These are phyloP conservation scores for Enoplosus armatus DNA, from an alignment of 2,797 vertebrate genomes.

Conservation along the genomic window DNA sequence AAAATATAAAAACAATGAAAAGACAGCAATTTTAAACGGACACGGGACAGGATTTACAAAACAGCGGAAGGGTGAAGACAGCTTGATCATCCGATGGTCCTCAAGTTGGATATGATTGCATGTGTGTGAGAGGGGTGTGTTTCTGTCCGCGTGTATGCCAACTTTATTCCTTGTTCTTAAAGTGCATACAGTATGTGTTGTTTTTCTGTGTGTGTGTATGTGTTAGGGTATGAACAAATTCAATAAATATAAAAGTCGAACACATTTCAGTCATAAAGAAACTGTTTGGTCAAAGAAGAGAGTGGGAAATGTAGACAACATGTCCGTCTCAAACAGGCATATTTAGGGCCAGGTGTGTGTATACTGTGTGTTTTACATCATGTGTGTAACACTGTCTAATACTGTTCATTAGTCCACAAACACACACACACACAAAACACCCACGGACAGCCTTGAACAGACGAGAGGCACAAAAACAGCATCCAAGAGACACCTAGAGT, in stretches of 20 bases:
- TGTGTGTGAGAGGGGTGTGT: not conserved
- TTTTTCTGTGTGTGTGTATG: constrained; percentile 11
- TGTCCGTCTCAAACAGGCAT: constrained; percentile 29
- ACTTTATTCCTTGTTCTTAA: constrained; percentile 15
- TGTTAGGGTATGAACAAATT: constrained; percentile 66
- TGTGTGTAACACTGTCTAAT: constrained; percentile 59
- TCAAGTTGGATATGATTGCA: constrained; percentile 28
- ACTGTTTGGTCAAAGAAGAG: constrained; percentile 77
- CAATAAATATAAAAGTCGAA: constrained; percentile 86
- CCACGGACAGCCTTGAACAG: constrained; percentile 44
- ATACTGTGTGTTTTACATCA: constrained; percentile 47
- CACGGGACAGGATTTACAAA: constrained; percentile 49
- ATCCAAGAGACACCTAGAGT: constrained; percentile 22
- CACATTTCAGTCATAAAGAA: constrained; percentile 57
- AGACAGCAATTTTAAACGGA: constrained; percentile 44
- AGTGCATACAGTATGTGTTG: constrained; percentile 26
- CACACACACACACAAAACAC: constrained; percentile 59
- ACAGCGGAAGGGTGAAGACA: constrained; percentile 23
- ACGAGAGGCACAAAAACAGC: constrained; percentile 66
- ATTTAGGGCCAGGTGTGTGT: constrained; percentile 31
- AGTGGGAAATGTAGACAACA: constrained; percentile 48
- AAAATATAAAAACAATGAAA: constrained; percentile 76
- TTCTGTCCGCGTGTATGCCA: constrained; percentile 18
- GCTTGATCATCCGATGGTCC: constrained; percentile 21
- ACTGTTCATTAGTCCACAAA: constrained; percentile 74